Evolutionary conservation across 1,140 invertebrate genomes (phyloP), one percentile per base, ranked within the genome.

Genomic region (Papilio polytes): DNA sequence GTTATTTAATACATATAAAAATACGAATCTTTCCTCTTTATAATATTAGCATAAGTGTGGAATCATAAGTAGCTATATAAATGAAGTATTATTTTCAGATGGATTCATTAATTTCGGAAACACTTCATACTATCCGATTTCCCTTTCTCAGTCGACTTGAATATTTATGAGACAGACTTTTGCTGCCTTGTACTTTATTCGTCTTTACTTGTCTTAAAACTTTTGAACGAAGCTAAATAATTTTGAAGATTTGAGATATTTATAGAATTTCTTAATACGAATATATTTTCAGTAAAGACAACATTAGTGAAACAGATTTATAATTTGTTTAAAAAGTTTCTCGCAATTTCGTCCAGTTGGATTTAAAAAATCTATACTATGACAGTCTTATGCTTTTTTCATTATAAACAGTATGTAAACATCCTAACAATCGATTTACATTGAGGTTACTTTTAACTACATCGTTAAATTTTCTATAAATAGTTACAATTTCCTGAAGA

Each of bases 151-250:
- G 78, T 84, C 36, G 56, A 74, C 80, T 80, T 88, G 86, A 90
- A 90, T 90, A 89, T 90, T 89, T 89, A 89, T 90, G 86, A 89
- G 84, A 80, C 78, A 51, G 86, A 88, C 85, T 88, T 86, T 88
- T 85, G 83, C 85, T 85, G 86, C 82, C 84, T 85, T 85, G 83
- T 81, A 81, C 76, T 56, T 76, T 82, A n/a, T 8, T n/a, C 74
- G 12, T 74, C 41, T 26, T 76, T 10, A 53, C 8, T 48, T 44
- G 22, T 20, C 12, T 15, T 15, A 7, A 46, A 44, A 51, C 36
- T 51, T 26, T 76, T 26, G 20, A 51, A 15, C 46, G 74, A 76
- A 76, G 20, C n/a, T 12, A 26, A 76, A 31, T 53, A 22, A 51
- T 76, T 76, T 48, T 76, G 74, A 76, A 76, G 46, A 8, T 8